phyloP scores from a whole-genome alignment of 2,113 vertebrate species.

The Bostrychus sinensis region DNA sequence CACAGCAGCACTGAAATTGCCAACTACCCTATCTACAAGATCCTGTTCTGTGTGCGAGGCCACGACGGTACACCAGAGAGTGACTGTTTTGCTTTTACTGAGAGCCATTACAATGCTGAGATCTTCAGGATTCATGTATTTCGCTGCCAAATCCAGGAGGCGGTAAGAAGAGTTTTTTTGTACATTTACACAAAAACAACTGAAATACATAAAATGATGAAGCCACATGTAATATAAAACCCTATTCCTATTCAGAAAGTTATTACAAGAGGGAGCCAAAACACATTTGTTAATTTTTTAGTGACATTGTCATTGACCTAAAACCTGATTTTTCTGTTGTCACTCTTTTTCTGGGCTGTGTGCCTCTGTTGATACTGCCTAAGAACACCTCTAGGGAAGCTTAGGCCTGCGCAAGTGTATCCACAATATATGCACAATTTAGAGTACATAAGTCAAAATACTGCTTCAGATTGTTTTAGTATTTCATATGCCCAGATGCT shows the following conservation, averaged over 20 bases:
- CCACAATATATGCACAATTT: no score
- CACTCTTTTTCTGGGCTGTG: no score
- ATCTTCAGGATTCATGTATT: conserved; percentile 99
- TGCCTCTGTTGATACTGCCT: no score
- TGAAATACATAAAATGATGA: not conserved
- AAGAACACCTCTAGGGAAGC: no score
- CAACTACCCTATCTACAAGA: conserved; percentile 98
- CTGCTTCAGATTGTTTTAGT: no score
- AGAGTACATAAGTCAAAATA: no score
- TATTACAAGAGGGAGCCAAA: conserved; percentile 45
- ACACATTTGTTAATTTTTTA: conserved; percentile 2
- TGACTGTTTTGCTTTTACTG: conserved; percentile 98
- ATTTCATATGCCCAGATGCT: no score
- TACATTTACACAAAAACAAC: not conserved
- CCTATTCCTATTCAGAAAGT: conserved; percentile 16
- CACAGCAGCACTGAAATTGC: conserved; percentile 93
- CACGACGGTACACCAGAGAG: conserved; percentile 95
- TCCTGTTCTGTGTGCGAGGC: conserved; percentile 96
- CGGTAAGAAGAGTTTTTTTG: conserved; percentile 81
- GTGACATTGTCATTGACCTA: not conserved
- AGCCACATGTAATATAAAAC: not conserved
- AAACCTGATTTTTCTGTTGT: no score
- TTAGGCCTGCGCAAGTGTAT: no score
- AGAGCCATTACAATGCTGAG: conserved; percentile 97
- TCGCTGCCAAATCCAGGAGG: conserved; percentile 97